Evolutionary conservation across 1,140 invertebrate genomes (phyloP).

Genomic region (Cydia amplana): DNA sequence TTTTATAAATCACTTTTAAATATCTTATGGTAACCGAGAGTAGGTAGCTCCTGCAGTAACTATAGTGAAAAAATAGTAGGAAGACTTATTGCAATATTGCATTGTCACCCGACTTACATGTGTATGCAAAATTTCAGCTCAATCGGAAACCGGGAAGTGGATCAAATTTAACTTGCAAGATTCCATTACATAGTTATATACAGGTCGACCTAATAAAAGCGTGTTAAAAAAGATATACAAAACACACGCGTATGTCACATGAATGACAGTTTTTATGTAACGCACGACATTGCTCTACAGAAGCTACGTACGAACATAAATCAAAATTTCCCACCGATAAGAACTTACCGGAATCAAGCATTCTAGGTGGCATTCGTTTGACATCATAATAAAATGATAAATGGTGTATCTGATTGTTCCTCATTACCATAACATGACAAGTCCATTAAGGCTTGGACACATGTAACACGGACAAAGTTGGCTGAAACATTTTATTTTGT

Average conservation of each 20-base stretch:
- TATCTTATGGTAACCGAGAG: too few relatives aligned
- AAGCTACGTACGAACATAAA: conserved; percentile 51
- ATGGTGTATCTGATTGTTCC: conserved; percentile 57
- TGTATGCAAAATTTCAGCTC: too few relatives aligned
- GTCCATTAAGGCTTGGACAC: conserved; percentile 68
- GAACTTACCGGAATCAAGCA: conserved; percentile 55
- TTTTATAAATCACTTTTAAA: too few relatives aligned
- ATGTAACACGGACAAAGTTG: conserved; percentile 50
- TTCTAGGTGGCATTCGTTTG: conserved; percentile 53
- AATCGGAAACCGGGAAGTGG: too few relatives aligned
- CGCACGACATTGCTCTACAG: neutral
- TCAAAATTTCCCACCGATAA: conserved; percentile 66
- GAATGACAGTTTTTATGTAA: neutral
- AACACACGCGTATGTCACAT: neutral
- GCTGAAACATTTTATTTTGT: conserved; percentile 44
- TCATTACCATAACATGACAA: conserved; percentile 77
- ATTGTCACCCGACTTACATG: too few relatives aligned
- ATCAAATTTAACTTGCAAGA: too few relatives aligned
- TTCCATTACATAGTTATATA: too few relatives aligned
- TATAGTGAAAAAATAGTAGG: too few relatives aligned
- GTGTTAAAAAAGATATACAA: too few relatives aligned
- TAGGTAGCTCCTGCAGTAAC: too few relatives aligned
- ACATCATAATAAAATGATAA: conserved; percentile 68
- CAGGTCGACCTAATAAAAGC: too few relatives aligned
- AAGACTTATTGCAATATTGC: too few relatives aligned